Percentiles rank a stretch among this genome's conserved stretches.
These are phyloP conservation scores for Amiota minor DNA, from an alignment of 2,888 invertebrate genomes.

Conservation along the genomic window DNA sequence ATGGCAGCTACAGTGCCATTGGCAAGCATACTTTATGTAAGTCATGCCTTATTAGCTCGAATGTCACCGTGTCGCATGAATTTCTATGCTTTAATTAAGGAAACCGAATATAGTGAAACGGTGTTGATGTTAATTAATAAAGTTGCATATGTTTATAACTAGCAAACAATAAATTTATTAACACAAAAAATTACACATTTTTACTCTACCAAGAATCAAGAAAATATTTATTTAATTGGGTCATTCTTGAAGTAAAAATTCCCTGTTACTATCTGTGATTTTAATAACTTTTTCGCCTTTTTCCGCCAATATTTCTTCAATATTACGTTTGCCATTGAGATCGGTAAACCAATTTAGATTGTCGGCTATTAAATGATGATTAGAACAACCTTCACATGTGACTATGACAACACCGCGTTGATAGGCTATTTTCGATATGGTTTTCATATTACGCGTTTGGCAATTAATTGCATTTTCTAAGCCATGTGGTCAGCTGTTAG, in stretches of 20 bases:
- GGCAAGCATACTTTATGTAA: conserved; percentile 47
- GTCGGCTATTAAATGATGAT: conserved; percentile 95
- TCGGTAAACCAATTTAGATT: conserved; percentile 96
- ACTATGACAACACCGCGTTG: conserved; percentile 93
- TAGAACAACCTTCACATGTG: conserved; percentile 88
- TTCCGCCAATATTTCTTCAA: conserved; percentile 90
- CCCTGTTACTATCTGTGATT: conserved; percentile 58
- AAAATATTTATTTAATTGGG: background rate
- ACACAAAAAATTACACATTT: background rate
- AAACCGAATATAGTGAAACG: conserved; percentile 30
- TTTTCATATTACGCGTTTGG: conserved; percentile 82
- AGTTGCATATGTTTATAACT: conserved; percentile 56
- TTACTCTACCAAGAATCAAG: too few species aligned
- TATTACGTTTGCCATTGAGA: conserved; percentile 84
- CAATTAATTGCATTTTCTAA: conserved; percentile 83
- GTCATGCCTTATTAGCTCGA: conserved; percentile 47
- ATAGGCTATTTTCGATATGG: conserved; percentile 89
- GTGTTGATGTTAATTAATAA: conserved; percentile 54
- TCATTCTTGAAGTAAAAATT: conserved; percentile 45
- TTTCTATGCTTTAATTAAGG: conserved; percentile 38
- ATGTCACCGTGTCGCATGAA: conserved; percentile 51
- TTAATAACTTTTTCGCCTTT: conserved; percentile 88
- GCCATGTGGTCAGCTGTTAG: conserved; percentile 55
- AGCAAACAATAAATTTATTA: conserved; percentile 24
- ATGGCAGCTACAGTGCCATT: conserved; percentile 37